Conservation (phyloP, 1,140 invertebrate species). For the Gyrodactylus bullatarudis region DNA sequence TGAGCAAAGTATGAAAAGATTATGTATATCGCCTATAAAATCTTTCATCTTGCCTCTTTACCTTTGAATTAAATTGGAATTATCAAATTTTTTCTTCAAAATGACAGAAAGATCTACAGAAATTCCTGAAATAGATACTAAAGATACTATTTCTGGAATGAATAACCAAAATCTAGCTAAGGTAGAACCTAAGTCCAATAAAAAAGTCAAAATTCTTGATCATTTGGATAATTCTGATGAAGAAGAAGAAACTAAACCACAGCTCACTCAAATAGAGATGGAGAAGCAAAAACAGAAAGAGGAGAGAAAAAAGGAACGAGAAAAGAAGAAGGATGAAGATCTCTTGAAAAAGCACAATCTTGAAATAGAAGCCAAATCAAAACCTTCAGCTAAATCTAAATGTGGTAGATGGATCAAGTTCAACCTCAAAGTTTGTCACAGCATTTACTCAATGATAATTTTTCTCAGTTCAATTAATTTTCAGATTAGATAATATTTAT, state of each 20-base stretch:
- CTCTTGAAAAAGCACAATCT: background rate
- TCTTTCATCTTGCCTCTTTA: too few relatives aligned
- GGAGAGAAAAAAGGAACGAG: slow-evolving; percentile 4
- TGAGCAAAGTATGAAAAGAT: too few relatives aligned
- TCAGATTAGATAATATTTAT: too few relatives aligned
- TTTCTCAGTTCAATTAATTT: too few relatives aligned
- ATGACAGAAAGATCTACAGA: background rate
- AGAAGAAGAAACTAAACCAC: background rate
- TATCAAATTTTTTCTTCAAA: background rate
- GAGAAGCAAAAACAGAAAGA: background rate
- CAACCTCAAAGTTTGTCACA: background rate
- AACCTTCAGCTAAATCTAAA: background rate
- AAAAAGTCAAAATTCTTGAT: background rate
- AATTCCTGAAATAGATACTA: background rate
- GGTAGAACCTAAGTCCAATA: background rate
- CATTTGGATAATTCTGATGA: background rate
- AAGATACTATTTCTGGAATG: background rate
- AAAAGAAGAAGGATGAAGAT: slow-evolving; percentile 5
- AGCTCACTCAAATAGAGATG: background rate
- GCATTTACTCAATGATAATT: too few relatives aligned
- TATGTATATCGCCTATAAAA: too few relatives aligned
- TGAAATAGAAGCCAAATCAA: background rate
- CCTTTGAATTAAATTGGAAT: too few relatives aligned
- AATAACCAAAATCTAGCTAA: background rate
- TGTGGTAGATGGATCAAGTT: slow-evolving; percentile 2